A percentile compares a stretch with the other conserved stretches of the same genome.
These are phyloP conservation scores for Sceloporus tristichus DNA, from an alignment of 2,113 vertebrate species.

Conservation along the genomic window DNA sequence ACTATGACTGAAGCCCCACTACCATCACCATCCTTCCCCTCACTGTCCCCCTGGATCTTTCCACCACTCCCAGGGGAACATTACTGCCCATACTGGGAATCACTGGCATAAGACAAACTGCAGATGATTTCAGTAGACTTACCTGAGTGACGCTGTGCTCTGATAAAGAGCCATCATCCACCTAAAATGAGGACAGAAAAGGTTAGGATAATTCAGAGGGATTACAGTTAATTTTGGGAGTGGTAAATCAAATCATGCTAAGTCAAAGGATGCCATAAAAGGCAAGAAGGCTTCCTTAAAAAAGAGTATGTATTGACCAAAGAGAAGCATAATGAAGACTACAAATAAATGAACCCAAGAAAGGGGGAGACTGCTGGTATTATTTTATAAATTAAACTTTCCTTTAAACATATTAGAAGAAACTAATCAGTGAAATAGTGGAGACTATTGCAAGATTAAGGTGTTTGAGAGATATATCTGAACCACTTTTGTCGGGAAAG, in stretches of 20 bases:
- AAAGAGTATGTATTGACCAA: background rate
- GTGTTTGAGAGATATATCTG: background rate
- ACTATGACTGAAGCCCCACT: too few relatives aligned
- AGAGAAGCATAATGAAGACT: background rate
- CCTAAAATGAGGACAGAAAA: slow-evolving; percentile 64
- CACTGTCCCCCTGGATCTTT: too few relatives aligned
- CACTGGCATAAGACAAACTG: background rate
- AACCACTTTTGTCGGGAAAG: background rate
- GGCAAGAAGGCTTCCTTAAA: background rate
- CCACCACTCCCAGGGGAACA: too few relatives aligned
- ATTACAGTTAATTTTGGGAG: background rate
- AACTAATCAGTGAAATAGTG: background rate
- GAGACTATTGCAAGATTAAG: background rate
- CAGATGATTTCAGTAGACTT: slow-evolving; percentile 37
- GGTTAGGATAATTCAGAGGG: background rate
- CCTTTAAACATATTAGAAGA: background rate
- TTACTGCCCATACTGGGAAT: too few relatives aligned
- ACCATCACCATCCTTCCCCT: too few relatives aligned
- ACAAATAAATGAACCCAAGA: slow-evolving; percentile 1
- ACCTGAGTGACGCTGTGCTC: slow-evolving; percentile 87
- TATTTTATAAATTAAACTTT: background rate
- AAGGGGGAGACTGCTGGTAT: background rate
- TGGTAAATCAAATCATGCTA: background rate
- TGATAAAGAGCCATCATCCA: slow-evolving; percentile 80
- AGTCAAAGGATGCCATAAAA: slow-evolving; percentile 9